Percentiles rank a stretch among this genome's conserved stretches.
These are phyloP conservation scores for Brachylomia viminalis DNA, from an alignment of 2,888 invertebrate genomes.

Conservation along the genomic window DNA sequence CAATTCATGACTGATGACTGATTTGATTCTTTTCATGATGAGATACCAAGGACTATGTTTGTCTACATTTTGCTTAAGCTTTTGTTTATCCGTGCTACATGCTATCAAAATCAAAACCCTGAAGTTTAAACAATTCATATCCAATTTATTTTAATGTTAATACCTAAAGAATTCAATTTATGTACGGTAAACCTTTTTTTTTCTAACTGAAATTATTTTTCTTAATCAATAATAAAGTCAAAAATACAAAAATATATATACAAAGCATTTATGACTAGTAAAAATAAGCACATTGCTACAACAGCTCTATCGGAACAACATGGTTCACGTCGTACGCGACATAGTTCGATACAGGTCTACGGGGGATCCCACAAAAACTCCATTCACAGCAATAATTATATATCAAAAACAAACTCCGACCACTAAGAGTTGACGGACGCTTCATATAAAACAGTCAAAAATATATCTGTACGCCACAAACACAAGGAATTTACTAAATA, in stretches of 20 bases:
- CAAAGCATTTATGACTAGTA: conserved; percentile 89
- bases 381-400: conserved; percentile 77
- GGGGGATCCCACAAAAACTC: conserved; percentile 81
- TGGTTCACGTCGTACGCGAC: conserved; percentile 72
- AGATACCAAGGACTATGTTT: background rate
- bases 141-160: conserved; percentile 79
- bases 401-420: conserved; percentile 80
- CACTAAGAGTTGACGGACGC: conserved; percentile 75
- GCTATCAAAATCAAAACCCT: conserved; percentile 72
- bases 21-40: no score
- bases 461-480: conserved; percentile 70
- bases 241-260: conserved; percentile 86
- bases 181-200: conserved; percentile 73
- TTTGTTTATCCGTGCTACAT: conserved; percentile 2
- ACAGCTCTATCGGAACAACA: conserved; percentile 75
- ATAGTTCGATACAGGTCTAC: conserved; percentile 80
- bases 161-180: conserved; percentile 78
- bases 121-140: conserved; percentile 75
- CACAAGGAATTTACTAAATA: conserved; percentile 65
- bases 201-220: conserved; percentile 82
- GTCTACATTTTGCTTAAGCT: background rate
- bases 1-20: background rate
- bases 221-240: conserved; percentile 81
- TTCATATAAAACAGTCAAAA: conserved; percentile 72
- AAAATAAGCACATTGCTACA: conserved; percentile 84